Conservation (phyloP, 2,888 invertebrate genomes). For the Papilio protenor region DNA sequence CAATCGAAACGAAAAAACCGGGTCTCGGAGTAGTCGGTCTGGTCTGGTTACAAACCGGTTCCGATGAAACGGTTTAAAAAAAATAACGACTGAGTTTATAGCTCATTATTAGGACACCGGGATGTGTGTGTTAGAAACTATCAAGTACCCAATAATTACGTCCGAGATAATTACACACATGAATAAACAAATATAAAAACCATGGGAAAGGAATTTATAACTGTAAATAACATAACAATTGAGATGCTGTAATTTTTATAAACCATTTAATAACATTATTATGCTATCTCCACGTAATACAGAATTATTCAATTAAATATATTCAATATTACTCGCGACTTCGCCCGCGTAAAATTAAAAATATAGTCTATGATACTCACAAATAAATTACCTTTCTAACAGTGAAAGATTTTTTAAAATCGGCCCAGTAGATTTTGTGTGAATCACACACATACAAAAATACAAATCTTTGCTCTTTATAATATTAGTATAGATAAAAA, state of each 20-base stretch:
- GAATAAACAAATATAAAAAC: conserved; percentile 14
- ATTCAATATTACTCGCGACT: too few species aligned
- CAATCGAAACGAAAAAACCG: conserved; percentile 33
- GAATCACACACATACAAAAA: too few species aligned
- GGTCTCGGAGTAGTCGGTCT: conserved; percentile 23
- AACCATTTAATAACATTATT: not conserved
- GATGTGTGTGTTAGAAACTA: conserved; percentile 29
- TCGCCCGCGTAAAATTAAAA: too few species aligned
- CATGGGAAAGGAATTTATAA: conserved; percentile 12
- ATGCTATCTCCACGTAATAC: not conserved
- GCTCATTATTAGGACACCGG: conserved; percentile 38
- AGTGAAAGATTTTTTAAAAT: too few species aligned
- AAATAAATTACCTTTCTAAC: too few species aligned
- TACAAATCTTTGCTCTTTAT: too few species aligned
- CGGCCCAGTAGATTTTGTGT: too few species aligned
- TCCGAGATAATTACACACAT: conserved; percentile 14
- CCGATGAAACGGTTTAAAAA: conserved; percentile 33
- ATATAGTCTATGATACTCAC: too few species aligned
- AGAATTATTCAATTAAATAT: not conserved
- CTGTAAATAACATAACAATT: not conserved
- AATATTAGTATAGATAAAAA: too few species aligned
- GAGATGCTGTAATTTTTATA: not conserved
- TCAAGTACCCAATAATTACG: conserved; percentile 10
- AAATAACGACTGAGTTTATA: conserved; percentile 30
- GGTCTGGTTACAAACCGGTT: conserved; percentile 34